Evolutionary conservation across 2,888 invertebrate genomes (phyloP), one percentile per base, ranked within the genome.

Genomic region (Hyalella azteca): DNA sequence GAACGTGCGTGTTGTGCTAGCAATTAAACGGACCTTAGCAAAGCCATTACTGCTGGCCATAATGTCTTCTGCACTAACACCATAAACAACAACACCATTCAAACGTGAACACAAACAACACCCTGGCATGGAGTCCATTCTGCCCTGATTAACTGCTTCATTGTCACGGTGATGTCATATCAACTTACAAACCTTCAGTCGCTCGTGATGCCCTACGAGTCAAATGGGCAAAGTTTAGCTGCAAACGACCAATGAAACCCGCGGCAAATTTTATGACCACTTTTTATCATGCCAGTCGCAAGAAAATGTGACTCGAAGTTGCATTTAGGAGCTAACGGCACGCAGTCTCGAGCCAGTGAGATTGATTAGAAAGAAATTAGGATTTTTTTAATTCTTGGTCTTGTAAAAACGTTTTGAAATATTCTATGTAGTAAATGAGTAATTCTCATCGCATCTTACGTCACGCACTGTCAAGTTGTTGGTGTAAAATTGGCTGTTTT

Each of bases 61-160:
- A 66, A 66, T 66, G 66, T 66, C 66, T 32, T 66, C 66, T 66
- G 66, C 66, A 66, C 36, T 36, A 66, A 29, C 66, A 66, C 66
- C 66, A 66, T 66, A 66, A 66, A 66, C 66, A 66, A 66, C 66
- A 36, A 66, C 66, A 36, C 66, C 29, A 29, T 22, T n/a, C 66
- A 66, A 66, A 66, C 66, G 36, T 36, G 36, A 29, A 66, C 39
- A 22, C 66, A 66, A 66, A 66, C 66, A 36, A 32, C 9, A 32
- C 36, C 15, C 36, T 36, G 66, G n/a, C 66, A 66, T 66, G 36
- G 32, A 36, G 36, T 66, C 66, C 29, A 36, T 36, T 66, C 66
- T 66, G 29, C 36, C 36, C 29, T 66, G 66, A 66, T 66, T 13
- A 66, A 66, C 36, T 66, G 66, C 36, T 32, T 66, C 66, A 66